These are phyloP conservation scores for Indicator indicator DNA, from an alignment of 2,113 vertebrate genomes.

Conservation along the genomic window DNA sequence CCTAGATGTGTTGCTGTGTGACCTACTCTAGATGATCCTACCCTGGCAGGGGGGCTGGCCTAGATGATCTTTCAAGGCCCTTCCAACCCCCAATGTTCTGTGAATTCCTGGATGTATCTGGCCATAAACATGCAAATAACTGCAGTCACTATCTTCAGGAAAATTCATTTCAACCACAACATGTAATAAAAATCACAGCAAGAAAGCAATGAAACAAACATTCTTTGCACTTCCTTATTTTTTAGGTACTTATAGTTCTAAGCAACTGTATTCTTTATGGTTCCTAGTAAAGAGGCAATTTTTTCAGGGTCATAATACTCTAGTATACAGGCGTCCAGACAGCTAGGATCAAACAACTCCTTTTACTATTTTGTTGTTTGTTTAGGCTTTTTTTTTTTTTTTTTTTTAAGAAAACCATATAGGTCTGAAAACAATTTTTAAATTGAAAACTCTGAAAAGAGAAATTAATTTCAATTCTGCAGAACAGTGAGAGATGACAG, in stretches of 20 bases:
- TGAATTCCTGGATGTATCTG: not conserved
- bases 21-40: no score
- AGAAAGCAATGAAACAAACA: not conserved
- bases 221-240: not conserved
- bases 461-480: not conserved
- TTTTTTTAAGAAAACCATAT: not conserved
- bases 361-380: not conserved
- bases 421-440: not conserved
- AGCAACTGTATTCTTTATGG: not conserved
- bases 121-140: not conserved
- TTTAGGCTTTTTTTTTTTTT: no score
- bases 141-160: not conserved
- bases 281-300: not conserved
- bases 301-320: not conserved
- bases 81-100: no score
- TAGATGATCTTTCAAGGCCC: no score
- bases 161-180: not conserved
- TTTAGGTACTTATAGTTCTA: not conserved
- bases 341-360: not conserved
- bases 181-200: not conserved
- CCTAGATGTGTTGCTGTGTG: no score
- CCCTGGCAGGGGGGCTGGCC: no score
- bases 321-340: not conserved
- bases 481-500: not conserved
- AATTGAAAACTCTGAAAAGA: not conserved